Conservation (phyloP, 2,113 vertebrate genomes). For the Phoenicopterus ruber region DNA sequence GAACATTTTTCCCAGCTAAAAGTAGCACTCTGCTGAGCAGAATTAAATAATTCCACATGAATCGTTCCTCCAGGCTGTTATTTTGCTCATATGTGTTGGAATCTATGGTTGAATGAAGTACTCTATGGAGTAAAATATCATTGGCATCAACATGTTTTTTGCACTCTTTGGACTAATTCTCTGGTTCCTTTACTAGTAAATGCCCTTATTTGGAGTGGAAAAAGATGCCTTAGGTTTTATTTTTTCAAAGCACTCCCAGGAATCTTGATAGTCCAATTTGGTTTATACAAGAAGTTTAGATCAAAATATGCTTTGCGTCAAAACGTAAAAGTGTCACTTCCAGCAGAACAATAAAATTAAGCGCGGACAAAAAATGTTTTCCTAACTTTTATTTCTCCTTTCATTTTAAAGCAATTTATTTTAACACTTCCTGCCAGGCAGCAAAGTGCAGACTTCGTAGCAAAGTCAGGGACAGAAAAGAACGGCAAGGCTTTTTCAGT, state of each 20-base stretch:
- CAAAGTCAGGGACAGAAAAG: neutral
- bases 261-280: slow-evolving; percentile 10
- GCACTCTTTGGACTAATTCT: slow-evolving; percentile 46
- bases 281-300: slow-evolving; percentile 28
- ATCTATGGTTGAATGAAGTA: slow-evolving; percentile 14
- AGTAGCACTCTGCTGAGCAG: slow-evolving; percentile 57
- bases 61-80: slow-evolving; percentile 56
- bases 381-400: neutral
- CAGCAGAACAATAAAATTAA: slow-evolving; percentile 16
- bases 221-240: slow-evolving; percentile 50
- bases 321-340: neutral
- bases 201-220: slow-evolving; percentile 76
- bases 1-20: slow-evolving; percentile 77
- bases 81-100: slow-evolving; percentile 41
- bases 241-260: slow-evolving; percentile 18
- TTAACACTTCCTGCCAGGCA: neutral
- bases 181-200: slow-evolving; percentile 43
- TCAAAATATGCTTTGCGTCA: neutral
- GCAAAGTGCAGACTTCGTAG: neutral
- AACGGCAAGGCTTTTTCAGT: neutral
- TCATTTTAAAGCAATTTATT: slow-evolving; percentile 33
- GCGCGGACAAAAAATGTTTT: neutral
- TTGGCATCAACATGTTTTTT: slow-evolving; percentile 51
- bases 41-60: slow-evolving; percentile 69
- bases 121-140: slow-evolving; percentile 40